phyloP scores from a whole-genome alignment of 2,888 invertebrate species.

The Odontocolon sp. region DNA sequence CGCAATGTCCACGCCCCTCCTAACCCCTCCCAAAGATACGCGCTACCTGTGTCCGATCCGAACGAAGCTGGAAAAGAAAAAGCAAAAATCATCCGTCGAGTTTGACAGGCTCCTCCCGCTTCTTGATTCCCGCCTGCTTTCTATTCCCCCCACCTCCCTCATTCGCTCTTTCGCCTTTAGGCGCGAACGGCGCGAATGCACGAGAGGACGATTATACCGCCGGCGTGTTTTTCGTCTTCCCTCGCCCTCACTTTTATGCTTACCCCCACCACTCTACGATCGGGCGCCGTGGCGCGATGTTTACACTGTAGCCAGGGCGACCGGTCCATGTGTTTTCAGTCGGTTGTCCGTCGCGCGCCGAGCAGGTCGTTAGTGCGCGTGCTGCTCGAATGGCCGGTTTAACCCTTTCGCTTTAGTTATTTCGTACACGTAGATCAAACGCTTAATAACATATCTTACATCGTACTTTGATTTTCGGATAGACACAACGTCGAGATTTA shows the following conservation, averaged over 20 bases:
- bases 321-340: slow-evolving; percentile 77
- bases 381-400: slow-evolving; percentile 20
- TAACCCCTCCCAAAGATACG: not conserved
- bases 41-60: not conserved
- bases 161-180: not conserved
- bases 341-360: slow-evolving; percentile 72
- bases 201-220: not conserved
- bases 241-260: not conserved
- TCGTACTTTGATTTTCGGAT: not conserved
- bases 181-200: slow-evolving; percentile 36
- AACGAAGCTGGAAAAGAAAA: not conserved
- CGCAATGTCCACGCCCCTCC: not conserved
- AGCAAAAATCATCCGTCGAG: slow-evolving; percentile 3
- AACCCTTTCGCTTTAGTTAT: not conserved
- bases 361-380: slow-evolving; percentile 61
- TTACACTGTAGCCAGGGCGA: slow-evolving; percentile 75
- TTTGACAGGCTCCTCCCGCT: slow-evolving; percentile 21
- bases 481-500: no score
- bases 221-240: slow-evolving; percentile 29
- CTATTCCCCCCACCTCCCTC: slow-evolving; percentile 6
- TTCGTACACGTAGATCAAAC: no score
- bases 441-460: no score
- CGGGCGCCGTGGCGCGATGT: slow-evolving; percentile 68
- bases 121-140: slow-evolving; percentile 10
- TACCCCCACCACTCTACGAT: slow-evolving; percentile 23